phyloP scores from a whole-genome alignment of 2,113 vertebrate species.

The Cynopterus brachyotis region DNA sequence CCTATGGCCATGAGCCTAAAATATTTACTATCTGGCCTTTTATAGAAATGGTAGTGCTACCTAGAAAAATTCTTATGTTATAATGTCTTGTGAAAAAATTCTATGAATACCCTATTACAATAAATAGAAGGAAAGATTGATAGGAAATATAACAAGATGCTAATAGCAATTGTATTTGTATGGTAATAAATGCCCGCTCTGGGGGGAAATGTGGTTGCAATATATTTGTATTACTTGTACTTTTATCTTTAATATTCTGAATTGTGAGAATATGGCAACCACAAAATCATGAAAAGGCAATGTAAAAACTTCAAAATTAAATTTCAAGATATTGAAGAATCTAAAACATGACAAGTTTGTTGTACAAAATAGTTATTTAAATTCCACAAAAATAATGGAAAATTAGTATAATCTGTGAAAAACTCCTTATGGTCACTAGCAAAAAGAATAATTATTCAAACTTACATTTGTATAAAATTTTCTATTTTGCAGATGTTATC shows the following conservation, averaged over 20 bases:
- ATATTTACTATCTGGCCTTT: background rate
- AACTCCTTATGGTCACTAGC: background rate
- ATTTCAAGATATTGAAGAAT: background rate
- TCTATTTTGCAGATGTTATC: background rate
- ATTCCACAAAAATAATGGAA: background rate
- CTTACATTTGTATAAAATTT: background rate
- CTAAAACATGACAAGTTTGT: background rate
- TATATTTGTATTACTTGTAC: background rate
- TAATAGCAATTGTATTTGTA: background rate
- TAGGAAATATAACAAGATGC: background rate
- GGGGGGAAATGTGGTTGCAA: background rate
- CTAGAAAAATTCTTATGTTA: background rate
- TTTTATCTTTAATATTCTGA: conserved; percentile 21
- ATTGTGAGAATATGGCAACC: background rate
- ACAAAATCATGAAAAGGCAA: background rate
- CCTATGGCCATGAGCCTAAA: background rate
- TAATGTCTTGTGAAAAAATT: background rate
- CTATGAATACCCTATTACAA: background rate
- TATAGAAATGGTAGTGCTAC: background rate
- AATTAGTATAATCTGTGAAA: background rate
- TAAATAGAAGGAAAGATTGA: background rate
- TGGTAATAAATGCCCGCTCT: background rate
- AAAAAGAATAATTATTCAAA: background rate
- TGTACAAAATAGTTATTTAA: background rate
- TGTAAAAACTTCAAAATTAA: background rate